Evolutionary conservation across 2,888 invertebrate species (phyloP), one percentile per base, ranked within the genome.

Genomic region (Ligdia adustata): DNA sequence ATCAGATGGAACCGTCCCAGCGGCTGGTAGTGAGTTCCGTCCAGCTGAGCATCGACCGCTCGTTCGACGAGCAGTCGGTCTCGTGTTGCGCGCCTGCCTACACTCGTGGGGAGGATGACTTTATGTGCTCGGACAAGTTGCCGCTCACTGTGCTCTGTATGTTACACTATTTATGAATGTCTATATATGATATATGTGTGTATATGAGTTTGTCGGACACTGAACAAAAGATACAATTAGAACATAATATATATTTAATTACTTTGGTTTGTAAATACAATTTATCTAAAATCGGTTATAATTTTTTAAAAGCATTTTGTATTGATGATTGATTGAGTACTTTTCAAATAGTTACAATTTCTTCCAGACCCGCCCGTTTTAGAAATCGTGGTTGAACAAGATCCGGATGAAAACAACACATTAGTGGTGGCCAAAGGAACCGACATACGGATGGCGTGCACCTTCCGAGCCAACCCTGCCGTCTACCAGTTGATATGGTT

Each of bases 11-110:
- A 51, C 57, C 75, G 4, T 74, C 83, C 1, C 87, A 86, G 54
- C 72, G 82, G 14, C 66, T 87, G 48, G 67, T 87, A 27, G 75
- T 79, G 16, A 84, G 82, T 55, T 82, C 82, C 51, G 68, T 87
- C 4, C 66, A 75, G 52, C 55, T 88, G 51, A 63, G 54, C 9
- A 61, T 82, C 37, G 64, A 63, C 9, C 66, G 71, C 13, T 72
- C 75, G 49, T 64, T 75, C 60, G 87, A 89, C 67, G 90, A 88
- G 66, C 65, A 82, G 5, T 69, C 60, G 4, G 58, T 88, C 11
- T 81, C 85, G n/a, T 90, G 90, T 58, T 90, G 89, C 59, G 82
- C 75, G 55, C 79, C 78, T 22, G 69, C 75, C 9, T 66, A 82
- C 57, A 54, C 52, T 1, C 76, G 79, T 13, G 67, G 53, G 35